Evolutionary conservation across 2,797 vertebrate species (phyloP).

Genomic region (Enoplosus armatus): DNA sequence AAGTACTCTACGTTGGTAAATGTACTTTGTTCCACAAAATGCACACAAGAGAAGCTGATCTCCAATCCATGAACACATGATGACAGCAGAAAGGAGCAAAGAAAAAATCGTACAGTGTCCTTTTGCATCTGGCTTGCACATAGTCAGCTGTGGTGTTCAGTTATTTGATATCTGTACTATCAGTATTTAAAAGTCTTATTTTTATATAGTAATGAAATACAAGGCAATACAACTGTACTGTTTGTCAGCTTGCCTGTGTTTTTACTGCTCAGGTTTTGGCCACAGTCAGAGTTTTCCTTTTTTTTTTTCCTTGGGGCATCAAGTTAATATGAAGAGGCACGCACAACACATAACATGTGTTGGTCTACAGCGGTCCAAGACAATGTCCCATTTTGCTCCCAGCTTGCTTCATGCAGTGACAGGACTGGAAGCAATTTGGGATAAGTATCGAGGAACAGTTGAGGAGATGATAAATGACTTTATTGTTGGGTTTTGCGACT

Average conservation of each 20-base stretch:
- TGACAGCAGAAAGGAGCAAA: conserved; percentile 20
- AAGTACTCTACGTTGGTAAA: not conserved
- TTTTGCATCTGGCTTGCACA: conserved; percentile 9
- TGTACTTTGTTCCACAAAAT: not conserved
- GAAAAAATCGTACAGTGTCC: not conserved
- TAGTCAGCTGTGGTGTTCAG: conserved; percentile 2
- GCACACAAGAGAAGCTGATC: not conserved
- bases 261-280: conserved; percentile 17
- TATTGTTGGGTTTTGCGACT: conserved; percentile 64
- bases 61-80: not conserved
- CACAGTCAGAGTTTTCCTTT: conserved; percentile 6
- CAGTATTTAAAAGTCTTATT: conserved; percentile 1
- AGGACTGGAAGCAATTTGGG: conserved; percentile 81
- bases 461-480: conserved; percentile 76
- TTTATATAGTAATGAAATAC: conserved; percentile 7
- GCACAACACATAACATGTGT: conserved; percentile 76
- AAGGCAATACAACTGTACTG: not conserved
- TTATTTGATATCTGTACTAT: not conserved
- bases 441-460: conserved; percentile 64
- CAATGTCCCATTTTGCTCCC: conserved; percentile 68
- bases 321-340: conserved; percentile 65
- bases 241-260: conserved; percentile 36
- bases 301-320: conserved; percentile 35
- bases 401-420: conserved; percentile 66
- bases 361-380: conserved; percentile 52